Evolutionary conservation across 2,888 invertebrate genomes (phyloP).

Genomic region (Drosophila testacea): DNA sequence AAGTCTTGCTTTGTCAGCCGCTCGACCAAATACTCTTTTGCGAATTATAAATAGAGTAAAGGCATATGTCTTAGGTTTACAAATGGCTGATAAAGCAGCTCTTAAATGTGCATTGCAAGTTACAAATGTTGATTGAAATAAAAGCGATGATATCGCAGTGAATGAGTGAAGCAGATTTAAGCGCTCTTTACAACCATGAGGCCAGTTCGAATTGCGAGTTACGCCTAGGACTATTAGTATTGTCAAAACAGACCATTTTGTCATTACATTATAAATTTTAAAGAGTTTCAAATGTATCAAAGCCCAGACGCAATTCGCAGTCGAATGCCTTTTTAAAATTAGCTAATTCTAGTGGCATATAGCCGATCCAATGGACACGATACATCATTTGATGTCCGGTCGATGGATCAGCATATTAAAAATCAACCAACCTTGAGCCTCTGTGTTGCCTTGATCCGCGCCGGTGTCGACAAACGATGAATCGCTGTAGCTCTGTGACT

Average conservation of each 20-base stretch:
- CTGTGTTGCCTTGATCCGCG: conserved; percentile 84
- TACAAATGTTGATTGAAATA: conserved; percentile 14
- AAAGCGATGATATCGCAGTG: conserved; percentile 35
- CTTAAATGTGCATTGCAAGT: conserved; percentile 55
- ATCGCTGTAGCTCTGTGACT: conserved; percentile 81
- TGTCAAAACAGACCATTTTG: neutral
- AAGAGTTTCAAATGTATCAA: neutral
- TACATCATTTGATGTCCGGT: conserved; percentile 5
- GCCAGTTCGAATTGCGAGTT: conserved; percentile 40
- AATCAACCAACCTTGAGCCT: conserved; percentile 85
- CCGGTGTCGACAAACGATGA: conserved; percentile 84
- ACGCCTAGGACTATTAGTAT: neutral
- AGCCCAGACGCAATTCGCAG: conserved; percentile 44
- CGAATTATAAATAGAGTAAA: conserved; percentile 59
- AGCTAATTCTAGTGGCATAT: conserved; percentile 23
- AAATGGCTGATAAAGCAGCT: conserved; percentile 44
- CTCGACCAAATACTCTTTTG: conserved; percentile 61
- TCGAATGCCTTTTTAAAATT: conserved; percentile 18
- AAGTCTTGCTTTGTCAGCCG: conserved; percentile 35
- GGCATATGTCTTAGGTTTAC: conserved; percentile 31
- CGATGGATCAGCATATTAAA: conserved; percentile 39
- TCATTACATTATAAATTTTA: neutral
- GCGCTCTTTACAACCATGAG: conserved; percentile 40
- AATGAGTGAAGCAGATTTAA: conserved; percentile 55
- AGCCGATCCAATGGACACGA: conserved; percentile 32